A percentile compares a stretch with the other conserved stretches of the same genome.
These are phyloP conservation scores for Ypsolopha sequella DNA, from an alignment of 2,888 invertebrate genomes.

Conservation along the genomic window DNA sequence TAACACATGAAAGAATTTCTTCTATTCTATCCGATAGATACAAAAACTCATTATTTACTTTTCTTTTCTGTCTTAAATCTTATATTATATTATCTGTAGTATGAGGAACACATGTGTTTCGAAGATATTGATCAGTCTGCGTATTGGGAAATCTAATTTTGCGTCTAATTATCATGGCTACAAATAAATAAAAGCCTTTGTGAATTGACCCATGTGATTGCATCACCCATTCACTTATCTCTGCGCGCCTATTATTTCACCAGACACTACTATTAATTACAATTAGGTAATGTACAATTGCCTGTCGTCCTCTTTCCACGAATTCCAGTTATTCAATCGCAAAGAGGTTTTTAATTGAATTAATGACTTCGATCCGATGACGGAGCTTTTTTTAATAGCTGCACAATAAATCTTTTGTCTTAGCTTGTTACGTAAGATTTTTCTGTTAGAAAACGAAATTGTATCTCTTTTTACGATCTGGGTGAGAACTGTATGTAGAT, in stretches of 20 bases:
- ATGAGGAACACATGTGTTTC: too few species aligned
- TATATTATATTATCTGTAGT: too few species aligned
- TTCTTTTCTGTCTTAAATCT: not conserved
- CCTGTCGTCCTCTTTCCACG: constrained; percentile 2
- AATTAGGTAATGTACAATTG: constrained; percentile 5
- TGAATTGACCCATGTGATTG: constrained; percentile 26
- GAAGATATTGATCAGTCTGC: too few species aligned
- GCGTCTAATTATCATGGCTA: too few species aligned
- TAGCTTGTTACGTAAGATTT: not conserved
- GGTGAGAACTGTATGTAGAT: too few species aligned
- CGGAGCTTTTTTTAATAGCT: not conserved
- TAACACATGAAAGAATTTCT: too few species aligned
- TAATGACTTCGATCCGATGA: not conserved
- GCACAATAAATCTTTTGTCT: not conserved
- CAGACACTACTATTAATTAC: constrained; percentile 4
- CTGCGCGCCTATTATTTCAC: constrained; percentile 5
- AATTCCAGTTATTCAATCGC: constrained; percentile 6
- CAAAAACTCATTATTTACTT: not conserved
- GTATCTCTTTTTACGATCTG: too few species aligned
- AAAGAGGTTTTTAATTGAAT: not conserved
- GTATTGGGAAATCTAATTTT: too few species aligned
- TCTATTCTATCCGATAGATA: too few species aligned
- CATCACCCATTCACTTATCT: constrained; percentile 38
- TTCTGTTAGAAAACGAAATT: not conserved
- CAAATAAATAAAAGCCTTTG: not conserved